Conservation (phyloP, 2,888 invertebrate species). For the Ecdyonurus torrentis region DNA sequence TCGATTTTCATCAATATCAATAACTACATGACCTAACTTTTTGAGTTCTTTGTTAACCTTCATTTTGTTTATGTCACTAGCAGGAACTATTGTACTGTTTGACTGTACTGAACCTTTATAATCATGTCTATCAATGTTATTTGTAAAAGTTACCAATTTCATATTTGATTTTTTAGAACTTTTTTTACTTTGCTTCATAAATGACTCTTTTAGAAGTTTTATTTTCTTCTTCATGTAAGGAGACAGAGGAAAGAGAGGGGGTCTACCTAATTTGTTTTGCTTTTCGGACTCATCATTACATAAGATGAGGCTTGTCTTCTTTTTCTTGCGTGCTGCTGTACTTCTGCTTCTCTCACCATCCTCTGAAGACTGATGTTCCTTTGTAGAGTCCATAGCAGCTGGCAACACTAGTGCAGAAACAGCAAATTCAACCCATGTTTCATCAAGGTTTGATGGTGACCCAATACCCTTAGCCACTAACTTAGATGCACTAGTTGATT, state of each 20-base stretch:
- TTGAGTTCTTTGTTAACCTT: slow-evolving; percentile 34
- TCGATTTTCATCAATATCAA: slow-evolving; percentile 2
- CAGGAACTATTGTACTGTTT: background rate
- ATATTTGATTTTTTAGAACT: too few species aligned
- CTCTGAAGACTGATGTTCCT: background rate
- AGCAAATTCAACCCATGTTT: slow-evolving; percentile 37
- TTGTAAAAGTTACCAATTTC: too few species aligned
- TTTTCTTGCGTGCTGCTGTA: background rate
- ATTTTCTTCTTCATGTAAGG: background rate
- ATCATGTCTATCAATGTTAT: too few species aligned
- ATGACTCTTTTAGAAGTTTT: background rate
- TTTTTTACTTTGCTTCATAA: background rate
- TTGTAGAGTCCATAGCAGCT: too few species aligned
- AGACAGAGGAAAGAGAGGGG: background rate
- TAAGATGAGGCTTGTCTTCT: background rate
- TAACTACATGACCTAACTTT: slow-evolving; percentile 29
- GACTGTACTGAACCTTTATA: too few species aligned
- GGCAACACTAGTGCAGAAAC: slow-evolving; percentile 27
- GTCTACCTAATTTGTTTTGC: background rate
- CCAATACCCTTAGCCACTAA: background rate
- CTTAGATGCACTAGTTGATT: background rate
- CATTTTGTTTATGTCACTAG: slow-evolving; percentile 12
- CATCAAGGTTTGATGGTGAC: slow-evolving; percentile 22
- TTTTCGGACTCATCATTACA: too few species aligned
- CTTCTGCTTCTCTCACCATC: too few species aligned